Conservation (phyloP, 2,888 invertebrate genomes). For the Dicyrtomina minuta region DNA sequence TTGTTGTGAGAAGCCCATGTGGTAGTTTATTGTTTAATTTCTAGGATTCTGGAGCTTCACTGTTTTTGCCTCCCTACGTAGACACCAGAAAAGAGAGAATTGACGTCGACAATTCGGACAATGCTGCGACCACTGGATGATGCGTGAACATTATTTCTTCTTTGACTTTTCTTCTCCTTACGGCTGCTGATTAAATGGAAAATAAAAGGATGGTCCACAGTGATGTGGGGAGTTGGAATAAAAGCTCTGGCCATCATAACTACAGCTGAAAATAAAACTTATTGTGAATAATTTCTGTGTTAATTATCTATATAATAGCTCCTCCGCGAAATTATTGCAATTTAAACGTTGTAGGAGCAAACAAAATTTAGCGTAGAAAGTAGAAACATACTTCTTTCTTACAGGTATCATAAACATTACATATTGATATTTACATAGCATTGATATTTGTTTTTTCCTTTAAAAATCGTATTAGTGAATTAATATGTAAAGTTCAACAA, state of each 20-base stretch:
- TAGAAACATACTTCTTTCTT: no score
- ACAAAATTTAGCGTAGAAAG: no score
- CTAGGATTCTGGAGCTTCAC: no score
- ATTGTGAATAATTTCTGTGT: conserved; percentile 4
- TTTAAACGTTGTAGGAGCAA: no score
- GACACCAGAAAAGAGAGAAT: conserved; percentile 8
- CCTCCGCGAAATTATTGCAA: no score
- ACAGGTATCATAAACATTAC: no score
- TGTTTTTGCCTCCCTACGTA: neutral
- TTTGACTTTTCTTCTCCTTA: neutral
- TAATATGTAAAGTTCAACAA: no score
- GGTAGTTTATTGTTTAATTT: no score
- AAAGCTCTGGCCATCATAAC: conserved; percentile 16
- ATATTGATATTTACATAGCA: no score
- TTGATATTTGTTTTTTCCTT: no score
- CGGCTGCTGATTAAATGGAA: neutral
- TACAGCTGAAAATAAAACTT: neutral
- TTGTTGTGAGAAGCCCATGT: no score
- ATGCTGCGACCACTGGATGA: neutral
- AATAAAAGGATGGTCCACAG: conserved; percentile 25
- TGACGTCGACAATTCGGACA: neutral
- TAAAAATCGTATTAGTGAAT: no score
- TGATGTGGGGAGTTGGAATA: neutral
- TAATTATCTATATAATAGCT: neutral
- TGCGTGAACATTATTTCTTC: neutral